Evolutionary conservation across 2,888 invertebrate genomes (phyloP).

Genomic region (Zele albiditarsus): DNA sequence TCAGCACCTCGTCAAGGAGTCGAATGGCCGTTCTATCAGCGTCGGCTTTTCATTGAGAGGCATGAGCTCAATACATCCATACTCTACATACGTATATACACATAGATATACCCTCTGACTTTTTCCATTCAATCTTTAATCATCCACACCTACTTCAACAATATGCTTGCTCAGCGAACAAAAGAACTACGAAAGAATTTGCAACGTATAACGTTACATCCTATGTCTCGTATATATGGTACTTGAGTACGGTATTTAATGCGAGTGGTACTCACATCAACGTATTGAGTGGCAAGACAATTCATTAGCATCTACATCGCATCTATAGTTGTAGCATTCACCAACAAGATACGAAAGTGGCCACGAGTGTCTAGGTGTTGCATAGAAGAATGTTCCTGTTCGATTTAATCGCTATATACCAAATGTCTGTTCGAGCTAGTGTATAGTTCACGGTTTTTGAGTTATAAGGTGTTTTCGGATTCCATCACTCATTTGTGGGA

Average conservation of each 20-base stretch:
- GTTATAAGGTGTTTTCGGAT: too few species aligned
- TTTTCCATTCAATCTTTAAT: neutral
- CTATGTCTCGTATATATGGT: neutral
- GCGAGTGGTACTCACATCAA: constrained; percentile 45
- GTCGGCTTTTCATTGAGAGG: constrained; percentile 7
- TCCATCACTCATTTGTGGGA: too few species aligned
- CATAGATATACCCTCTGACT: constrained; percentile 18
- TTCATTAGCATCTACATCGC: constrained; percentile 47
- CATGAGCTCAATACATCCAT: neutral
- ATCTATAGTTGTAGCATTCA: neutral
- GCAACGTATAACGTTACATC: neutral
- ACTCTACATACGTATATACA: constrained; percentile 20
- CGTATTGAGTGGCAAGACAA: constrained; percentile 47
- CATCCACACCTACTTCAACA: neutral
- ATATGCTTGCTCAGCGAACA: constrained; percentile 21
- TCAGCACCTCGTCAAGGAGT: constrained; percentile 63
- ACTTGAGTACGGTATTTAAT: constrained; percentile 50
- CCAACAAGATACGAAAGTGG: constrained; percentile 27
- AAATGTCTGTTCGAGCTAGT: neutral
- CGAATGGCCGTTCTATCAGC: constrained; percentile 54
- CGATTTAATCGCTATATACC: constrained; percentile 12
- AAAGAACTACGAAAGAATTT: constrained; percentile 1
- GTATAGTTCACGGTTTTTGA: too few species aligned
- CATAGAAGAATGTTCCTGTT: neutral
- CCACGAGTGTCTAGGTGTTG: neutral